A percentile compares a stretch with the other conserved stretches of the same genome.
Conservation (phyloP, 2,797 vertebrate genomes). For the Tenualosa ilisha region DNA sequence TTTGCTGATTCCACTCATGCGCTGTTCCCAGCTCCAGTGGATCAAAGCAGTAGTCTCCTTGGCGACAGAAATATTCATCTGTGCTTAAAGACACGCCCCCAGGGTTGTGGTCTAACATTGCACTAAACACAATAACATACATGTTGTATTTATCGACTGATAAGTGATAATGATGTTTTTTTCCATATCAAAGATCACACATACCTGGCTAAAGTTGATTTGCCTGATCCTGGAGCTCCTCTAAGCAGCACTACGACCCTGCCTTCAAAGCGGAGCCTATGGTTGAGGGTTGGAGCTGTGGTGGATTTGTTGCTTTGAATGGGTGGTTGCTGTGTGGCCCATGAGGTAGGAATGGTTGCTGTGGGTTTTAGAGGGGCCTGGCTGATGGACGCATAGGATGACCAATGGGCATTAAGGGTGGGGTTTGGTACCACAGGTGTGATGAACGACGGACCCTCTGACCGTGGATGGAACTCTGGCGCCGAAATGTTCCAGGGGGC, state of each 20-base stretch:
- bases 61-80: constrained; percentile 86
- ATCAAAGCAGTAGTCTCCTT: constrained; percentile 84
- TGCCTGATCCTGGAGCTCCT: constrained; percentile 95
- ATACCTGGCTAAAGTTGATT: constrained; percentile 89
- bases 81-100: constrained; percentile 86
- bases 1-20: constrained; percentile 92
- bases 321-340: constrained; percentile 54
- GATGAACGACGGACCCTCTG: constrained; percentile 75
- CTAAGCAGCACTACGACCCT: constrained; percentile 90
- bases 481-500: constrained; percentile 80
- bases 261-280: constrained; percentile 72
- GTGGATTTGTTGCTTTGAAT: background rate
- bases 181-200: background rate
- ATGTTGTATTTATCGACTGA: background rate
- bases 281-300: constrained; percentile 31
- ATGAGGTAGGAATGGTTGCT: constrained; percentile 73
- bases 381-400: constrained; percentile 49
- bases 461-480: constrained; percentile 75
- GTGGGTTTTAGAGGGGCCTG: constrained; percentile 65
- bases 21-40: constrained; percentile 81
- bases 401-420: constrained; percentile 59
- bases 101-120: constrained; percentile 84
- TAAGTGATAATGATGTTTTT: no score
- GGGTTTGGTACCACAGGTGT: constrained; percentile 78
- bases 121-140: constrained; percentile 65